Percentiles rank a stretch among this genome's conserved stretches.
Evolutionary conservation across 2,888 invertebrate species (phyloP).

Genomic region (Euplagia quadripunctaria): DNA sequence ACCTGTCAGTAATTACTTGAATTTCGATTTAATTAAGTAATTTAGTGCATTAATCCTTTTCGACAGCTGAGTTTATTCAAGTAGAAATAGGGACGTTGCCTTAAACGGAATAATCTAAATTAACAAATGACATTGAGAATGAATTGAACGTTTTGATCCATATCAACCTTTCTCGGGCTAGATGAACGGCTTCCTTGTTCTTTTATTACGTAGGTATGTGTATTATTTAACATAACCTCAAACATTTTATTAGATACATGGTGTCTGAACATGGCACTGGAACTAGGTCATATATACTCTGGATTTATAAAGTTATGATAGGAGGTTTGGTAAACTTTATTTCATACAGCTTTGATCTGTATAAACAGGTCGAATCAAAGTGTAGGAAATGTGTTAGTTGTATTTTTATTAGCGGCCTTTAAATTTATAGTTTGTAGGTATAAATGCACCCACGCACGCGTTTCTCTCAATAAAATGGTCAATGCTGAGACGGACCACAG

Average conservation of each 20-base stretch:
- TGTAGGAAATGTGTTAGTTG: slow-evolving; percentile 84
- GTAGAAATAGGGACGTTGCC: slow-evolving; percentile 31
- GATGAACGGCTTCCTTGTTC: slow-evolving; percentile 46
- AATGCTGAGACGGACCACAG: slow-evolving; percentile 63
- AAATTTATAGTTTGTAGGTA: slow-evolving; percentile 82
- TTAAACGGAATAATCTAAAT: slow-evolving; percentile 46
- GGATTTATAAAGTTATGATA: slow-evolving; percentile 69
- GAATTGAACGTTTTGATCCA: too few species aligned
- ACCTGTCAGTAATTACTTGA: slow-evolving; percentile 33
- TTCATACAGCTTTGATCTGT: slow-evolving; percentile 81
- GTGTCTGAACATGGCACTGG: slow-evolving; percentile 42
- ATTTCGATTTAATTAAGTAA: slow-evolving; percentile 41
- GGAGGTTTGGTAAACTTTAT: slow-evolving; percentile 81
- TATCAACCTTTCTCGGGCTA: slow-evolving; percentile 33
- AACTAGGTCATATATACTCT: slow-evolving; percentile 66
- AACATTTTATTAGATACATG: slow-evolving; percentile 51
- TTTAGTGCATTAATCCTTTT: slow-evolving; percentile 38
- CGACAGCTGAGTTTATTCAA: slow-evolving; percentile 40
- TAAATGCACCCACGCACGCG: slow-evolving; percentile 77
- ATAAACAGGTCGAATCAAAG: slow-evolving; percentile 85
- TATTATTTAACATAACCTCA: slow-evolving; percentile 50
- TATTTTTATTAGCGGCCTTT: slow-evolving; percentile 82
- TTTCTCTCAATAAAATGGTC: slow-evolving; percentile 73
- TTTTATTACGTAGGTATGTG: slow-evolving; percentile 14
- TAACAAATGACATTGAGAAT: slow-evolving; percentile 38